Percentiles rank a stretch among this genome's conserved stretches.
Evolutionary conservation across 1,140 invertebrate species (phyloP).

Genomic region (Bombus huntii): DNA sequence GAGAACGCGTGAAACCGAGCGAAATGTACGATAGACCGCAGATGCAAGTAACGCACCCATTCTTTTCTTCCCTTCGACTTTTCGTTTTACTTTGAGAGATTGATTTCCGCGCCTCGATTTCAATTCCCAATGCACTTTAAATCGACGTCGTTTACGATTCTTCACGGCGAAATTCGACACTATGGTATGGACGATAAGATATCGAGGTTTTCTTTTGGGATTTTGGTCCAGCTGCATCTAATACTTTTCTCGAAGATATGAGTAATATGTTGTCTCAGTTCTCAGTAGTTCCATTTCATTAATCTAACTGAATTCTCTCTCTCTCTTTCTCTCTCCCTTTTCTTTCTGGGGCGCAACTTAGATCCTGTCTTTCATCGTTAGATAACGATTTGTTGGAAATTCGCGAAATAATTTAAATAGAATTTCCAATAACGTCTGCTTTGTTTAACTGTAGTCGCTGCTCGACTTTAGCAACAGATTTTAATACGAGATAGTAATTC

Average conservation of each 20-base stretch:
- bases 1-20: constrained; percentile 32
- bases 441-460: not conserved
- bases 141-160: not conserved
- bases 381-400: no score
- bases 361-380: not conserved
- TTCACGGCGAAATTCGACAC: not conserved
- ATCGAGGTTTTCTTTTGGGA: not conserved
- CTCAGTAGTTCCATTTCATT: not conserved
- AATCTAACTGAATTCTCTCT: not conserved
- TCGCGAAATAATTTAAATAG: no score
- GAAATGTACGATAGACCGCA: constrained; percentile 17
- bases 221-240: not conserved
- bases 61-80: not conserved
- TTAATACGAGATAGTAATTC: not conserved
- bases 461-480: no score
- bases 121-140: not conserved
- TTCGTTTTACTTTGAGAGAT: not conserved
- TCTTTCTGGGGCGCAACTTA: not conserved
- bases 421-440: not conserved
- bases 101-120: not conserved
- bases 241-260: not conserved
- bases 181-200: not conserved
- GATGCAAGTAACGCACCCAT: not conserved
- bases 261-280: not conserved
- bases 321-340: not conserved